phyloP scores from a whole-genome alignment of 2,797 vertebrate genomes.

The Pygocentrus nattereri region DNA sequence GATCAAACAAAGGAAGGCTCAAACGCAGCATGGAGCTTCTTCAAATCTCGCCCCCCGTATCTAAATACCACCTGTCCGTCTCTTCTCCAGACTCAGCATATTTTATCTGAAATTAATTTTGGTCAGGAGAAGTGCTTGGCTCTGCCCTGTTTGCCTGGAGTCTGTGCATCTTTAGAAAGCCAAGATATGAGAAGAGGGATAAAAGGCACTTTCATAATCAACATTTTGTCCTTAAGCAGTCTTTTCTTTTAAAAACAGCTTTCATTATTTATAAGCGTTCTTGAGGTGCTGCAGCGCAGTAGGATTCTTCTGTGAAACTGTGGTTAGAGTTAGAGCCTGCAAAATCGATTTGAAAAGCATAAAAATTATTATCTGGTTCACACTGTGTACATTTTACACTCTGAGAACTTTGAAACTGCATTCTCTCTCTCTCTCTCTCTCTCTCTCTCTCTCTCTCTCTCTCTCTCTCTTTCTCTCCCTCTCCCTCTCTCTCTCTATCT shows the following conservation, averaged over 20 bases:
- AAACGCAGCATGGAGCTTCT: slow-evolving; percentile 50
- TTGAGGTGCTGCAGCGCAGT: slow-evolving; percentile 93
- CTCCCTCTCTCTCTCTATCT: not conserved
- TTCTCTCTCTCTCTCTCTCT: not conserved
- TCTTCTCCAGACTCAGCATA: slow-evolving; percentile 77
- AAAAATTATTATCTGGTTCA: slow-evolving; percentile 98
- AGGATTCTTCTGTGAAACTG: slow-evolving; percentile 87
- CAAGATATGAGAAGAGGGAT: slow-evolving; percentile 85
- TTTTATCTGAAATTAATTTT: slow-evolving; percentile 78
- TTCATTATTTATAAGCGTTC: slow-evolving; percentile 99
- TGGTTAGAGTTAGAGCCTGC: slow-evolving; percentile 93
- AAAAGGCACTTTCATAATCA: slow-evolving; percentile 88
- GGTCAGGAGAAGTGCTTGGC: slow-evolving; percentile 73
- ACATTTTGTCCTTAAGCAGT: slow-evolving; percentile 89
- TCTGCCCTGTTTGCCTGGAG: slow-evolving; percentile 74
- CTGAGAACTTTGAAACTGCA: not conserved
- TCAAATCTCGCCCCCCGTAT: slow-evolving; percentile 72
- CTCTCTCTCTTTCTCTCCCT: no score
- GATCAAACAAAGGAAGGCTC: slow-evolving; percentile 72
- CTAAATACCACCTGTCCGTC: slow-evolving; percentile 76
- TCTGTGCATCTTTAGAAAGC: slow-evolving; percentile 76
- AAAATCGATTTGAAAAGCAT: slow-evolving; percentile 99
- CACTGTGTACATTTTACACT: slow-evolving; percentile 67
- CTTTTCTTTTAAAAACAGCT: slow-evolving; percentile 93
- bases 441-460: not conserved